Evolutionary conservation across 2,888 invertebrate genomes (phyloP), one percentile per base, ranked within the genome.

Genomic region (Steinernema carpocapsae): DNA sequence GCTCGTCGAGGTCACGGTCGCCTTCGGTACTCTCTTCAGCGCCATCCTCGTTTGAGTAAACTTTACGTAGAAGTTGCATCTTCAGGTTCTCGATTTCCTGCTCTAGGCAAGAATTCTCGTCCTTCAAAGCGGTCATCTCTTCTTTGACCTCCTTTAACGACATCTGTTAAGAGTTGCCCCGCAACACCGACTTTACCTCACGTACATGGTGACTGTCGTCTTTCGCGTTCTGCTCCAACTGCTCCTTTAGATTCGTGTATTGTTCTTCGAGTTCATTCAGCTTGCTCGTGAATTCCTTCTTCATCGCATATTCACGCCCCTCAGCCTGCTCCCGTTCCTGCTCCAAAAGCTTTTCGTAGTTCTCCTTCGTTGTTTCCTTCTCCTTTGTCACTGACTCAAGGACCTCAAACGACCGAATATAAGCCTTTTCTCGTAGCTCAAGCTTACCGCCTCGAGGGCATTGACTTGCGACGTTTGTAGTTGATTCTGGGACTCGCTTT

Each of bases 241-340:
- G 81, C 32, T 87, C 86, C 64, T 85, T 82, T 48, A 87, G 76
- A 29, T 79, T 79, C 19, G 82, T 85, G 75, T 86, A 85, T 75
- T 87, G 85, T 73, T 86, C 85, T 73, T 87, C 87, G 14, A 87
- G 73, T 70, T 88, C 86, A 72, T 85, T 85, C 71, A 88, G 74
- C 56, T 86, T 86, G 51, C 78, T 79, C 26, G 82, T 82, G 74
- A 86, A 85, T 75, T 87, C 86, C 70, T 84, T 81, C 64, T 85
- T 84, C 79, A 87, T 82, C 0, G 81, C 78, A 72, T 82, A 82
- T 59, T 87, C 86, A 4, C 87, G 79, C 19, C 84, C 81, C 70
- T 87, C 87, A 3, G 86, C 85, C 70, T 82, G 78, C 12, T 73
- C 74, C 14, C 82, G 73, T 75, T 85, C 85, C 71, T 80, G 78